Conservation (phyloP, 2,797 vertebrate species). For the Sebastiscus albofasciatus region DNA sequence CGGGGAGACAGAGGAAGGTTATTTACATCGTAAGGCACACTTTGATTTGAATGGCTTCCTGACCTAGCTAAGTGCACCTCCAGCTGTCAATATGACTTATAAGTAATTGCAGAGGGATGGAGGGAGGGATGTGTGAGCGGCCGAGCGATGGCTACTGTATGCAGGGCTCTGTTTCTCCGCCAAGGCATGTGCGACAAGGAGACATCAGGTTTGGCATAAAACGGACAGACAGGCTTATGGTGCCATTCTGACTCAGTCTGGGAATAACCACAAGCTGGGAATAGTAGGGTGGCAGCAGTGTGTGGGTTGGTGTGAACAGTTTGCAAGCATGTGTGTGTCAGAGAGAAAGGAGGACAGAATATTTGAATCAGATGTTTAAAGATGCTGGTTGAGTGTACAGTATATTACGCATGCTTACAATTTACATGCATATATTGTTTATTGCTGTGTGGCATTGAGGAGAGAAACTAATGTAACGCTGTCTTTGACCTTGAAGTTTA, state of each 20-base stretch:
- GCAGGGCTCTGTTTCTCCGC: conserved; percentile 16
- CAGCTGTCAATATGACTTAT: conserved; percentile 56
- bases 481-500: conserved; percentile 43
- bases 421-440: neutral
- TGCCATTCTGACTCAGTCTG: conserved; percentile 69
- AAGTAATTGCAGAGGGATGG: conserved; percentile 32
- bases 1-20: conserved; percentile 59
- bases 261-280: conserved; percentile 78
- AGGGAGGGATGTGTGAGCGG: neutral
- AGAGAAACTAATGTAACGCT: neutral
- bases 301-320: conserved; percentile 75
- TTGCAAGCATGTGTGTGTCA: conserved; percentile 46
- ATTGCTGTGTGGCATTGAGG: neutral
- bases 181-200: conserved; percentile 47
- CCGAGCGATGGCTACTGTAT: conserved; percentile 24
- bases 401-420: neutral
- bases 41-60: conserved; percentile 41
- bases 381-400: neutral
- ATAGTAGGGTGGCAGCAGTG: conserved; percentile 76
- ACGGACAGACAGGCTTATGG: conserved; percentile 70
- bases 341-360: conserved; percentile 7
- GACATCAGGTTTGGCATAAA: conserved; percentile 74
- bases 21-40: conserved; percentile 62
- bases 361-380: conserved; percentile 18
- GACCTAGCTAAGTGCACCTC: conserved; percentile 32